Evolutionary conservation across 2,113 vertebrate species (phyloP).

Genomic region (Plestiodon gilberti): DNA sequence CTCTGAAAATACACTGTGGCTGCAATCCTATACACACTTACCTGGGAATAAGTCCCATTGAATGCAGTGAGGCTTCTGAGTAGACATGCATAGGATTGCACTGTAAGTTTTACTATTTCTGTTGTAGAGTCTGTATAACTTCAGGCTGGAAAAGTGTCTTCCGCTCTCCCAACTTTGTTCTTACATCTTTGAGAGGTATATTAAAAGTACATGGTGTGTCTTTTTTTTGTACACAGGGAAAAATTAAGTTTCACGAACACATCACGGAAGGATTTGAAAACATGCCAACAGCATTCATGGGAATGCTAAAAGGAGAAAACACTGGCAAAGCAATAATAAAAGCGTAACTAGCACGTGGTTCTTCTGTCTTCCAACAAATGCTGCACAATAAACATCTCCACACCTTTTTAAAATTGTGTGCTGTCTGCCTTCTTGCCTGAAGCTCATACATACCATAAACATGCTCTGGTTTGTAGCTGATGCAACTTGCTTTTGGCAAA

Average conservation of each 20-base stretch:
- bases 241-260: constrained; percentile 81
- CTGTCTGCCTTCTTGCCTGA: background rate
- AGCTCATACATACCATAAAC: background rate
- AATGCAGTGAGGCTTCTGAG: too few relatives aligned
- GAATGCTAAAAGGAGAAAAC: constrained; percentile 87
- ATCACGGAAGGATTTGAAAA: constrained; percentile 88
- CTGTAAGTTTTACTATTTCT: too few relatives aligned
- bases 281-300: constrained; percentile 88
- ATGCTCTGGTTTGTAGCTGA: background rate
- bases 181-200: background rate
- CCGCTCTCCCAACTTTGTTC: background rate
- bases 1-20: too few relatives aligned
- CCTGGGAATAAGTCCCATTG: too few relatives aligned
- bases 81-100: too few relatives aligned
- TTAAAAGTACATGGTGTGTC: background rate
- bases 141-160: too few relatives aligned
- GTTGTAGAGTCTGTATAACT: too few relatives aligned
- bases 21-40: too few relatives aligned
- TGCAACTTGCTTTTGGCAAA: background rate
- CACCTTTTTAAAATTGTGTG: too few relatives aligned
- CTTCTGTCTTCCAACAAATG: background rate
- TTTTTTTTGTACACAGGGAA: constrained; percentile 76
- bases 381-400: background rate
- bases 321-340: constrained; percentile 85
- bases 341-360: constrained; percentile 62